phyloP scores from a whole-genome alignment of 2,888 invertebrate species.

The Cosmia pyralina region DNA sequence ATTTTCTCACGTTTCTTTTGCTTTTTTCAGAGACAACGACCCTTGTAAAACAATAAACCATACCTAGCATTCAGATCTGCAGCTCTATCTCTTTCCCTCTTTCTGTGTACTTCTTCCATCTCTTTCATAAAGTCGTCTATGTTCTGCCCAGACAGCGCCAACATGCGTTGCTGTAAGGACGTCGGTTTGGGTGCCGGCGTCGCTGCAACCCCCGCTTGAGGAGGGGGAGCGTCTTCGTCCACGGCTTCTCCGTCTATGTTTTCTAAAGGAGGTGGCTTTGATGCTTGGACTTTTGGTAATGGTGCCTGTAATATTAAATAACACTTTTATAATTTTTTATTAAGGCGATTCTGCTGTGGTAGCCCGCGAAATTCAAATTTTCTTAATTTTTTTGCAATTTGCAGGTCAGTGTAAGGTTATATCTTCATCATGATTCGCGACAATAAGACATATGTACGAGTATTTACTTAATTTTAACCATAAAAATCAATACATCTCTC shows the following conservation, averaged over 20 bases:
- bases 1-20: no score
- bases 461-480: no score
- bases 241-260: conserved; percentile 78
- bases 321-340: no score
- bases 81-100: conserved; percentile 92
- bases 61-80: conserved; percentile 90
- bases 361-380: no score
- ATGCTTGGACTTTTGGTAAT: conserved; percentile 40
- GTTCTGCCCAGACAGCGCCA: conserved; percentile 97
- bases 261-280: conserved; percentile 35
- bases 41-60: no score
- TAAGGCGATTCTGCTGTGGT: no score
- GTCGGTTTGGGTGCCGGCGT: conserved; percentile 94
- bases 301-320: conserved; percentile 29
- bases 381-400: no score
- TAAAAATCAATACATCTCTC: no score
- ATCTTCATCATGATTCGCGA: no score
- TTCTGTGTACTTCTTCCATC: conserved; percentile 96
- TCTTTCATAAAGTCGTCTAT: conserved; percentile 98
- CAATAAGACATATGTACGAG: no score
- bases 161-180: conserved; percentile 95
- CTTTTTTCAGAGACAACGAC: no score
- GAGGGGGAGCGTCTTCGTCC: conserved; percentile 76
- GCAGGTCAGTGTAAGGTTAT: no score
- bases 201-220: conserved; percentile 79